A percentile compares a stretch with the other conserved stretches of the same genome.
phyloP scores from a whole-genome alignment of 2,113 vertebrate species.

The Rhinogobius similis region DNA sequence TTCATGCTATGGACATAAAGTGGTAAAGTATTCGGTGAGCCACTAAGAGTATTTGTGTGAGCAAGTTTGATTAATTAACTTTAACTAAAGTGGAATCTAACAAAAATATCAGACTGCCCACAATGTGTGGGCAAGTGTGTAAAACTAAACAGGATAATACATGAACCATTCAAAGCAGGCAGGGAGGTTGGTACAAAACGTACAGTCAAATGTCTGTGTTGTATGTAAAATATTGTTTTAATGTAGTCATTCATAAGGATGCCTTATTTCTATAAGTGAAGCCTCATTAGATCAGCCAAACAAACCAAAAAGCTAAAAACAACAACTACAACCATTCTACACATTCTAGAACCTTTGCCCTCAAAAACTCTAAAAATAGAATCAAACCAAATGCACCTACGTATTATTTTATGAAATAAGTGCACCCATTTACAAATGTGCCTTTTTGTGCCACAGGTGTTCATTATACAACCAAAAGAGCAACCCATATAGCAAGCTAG shows the following conservation, averaged over 20 bases:
- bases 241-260: neutral
- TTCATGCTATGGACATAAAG: neutral
- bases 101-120: neutral
- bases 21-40: neutral
- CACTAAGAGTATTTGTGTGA: neutral
- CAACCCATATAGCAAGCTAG: slow-evolving; percentile 54
- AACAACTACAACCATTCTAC: slow-evolving; percentile 13
- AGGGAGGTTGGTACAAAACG: neutral
- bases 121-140: neutral
- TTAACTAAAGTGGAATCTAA: neutral
- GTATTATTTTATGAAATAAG: neutral
- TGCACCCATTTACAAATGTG: slow-evolving; percentile 10
- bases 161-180: neutral
- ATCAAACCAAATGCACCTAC: neutral
- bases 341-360: neutral
- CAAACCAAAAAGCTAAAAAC: slow-evolving; percentile 4
- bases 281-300: slow-evolving; percentile 15
- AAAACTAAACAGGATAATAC: neutral
- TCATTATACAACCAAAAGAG: slow-evolving; percentile 66
- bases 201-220: neutral
- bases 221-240: neutral
- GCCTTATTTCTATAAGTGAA: slow-evolving; percentile 19
- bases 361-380: neutral
- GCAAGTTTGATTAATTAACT: neutral
- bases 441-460: slow-evolving; percentile 66